phyloP scores from a whole-genome alignment of 2,113 vertebrate species.

The Oreochromis tanganicae region DNA sequence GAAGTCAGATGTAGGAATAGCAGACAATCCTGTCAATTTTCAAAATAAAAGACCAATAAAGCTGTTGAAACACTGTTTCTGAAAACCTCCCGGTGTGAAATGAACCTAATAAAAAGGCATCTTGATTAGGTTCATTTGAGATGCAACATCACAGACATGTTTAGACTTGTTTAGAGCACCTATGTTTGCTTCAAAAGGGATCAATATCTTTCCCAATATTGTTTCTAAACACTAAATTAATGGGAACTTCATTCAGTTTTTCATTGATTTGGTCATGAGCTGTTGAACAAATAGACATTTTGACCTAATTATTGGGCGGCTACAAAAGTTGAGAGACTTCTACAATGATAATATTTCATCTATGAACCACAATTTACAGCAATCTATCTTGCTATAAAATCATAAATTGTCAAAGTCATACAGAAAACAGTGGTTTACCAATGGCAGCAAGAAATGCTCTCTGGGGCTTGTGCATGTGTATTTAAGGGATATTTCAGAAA shows the following conservation, averaged over 20 bases:
- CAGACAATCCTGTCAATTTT: not conserved
- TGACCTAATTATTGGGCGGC: not conserved
- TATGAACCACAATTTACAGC: not conserved
- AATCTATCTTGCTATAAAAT: not conserved
- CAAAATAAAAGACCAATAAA: not conserved
- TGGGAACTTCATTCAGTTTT: not conserved
- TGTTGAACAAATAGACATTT: not conserved
- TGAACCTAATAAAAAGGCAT: rapidly evolving
- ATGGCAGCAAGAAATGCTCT: not conserved
- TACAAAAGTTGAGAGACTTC: not conserved
- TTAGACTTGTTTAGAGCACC: not conserved
- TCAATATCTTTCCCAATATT: not conserved
- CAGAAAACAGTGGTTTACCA: not conserved
- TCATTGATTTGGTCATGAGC: not conserved
- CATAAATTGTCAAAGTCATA: not conserved
- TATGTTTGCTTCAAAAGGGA: not conserved
- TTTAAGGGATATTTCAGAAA: not conserved
- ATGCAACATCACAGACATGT: not conserved
- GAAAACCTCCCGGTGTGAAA: not conserved
- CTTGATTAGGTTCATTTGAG: not conserved
- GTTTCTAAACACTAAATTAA: not conserved
- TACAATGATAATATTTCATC: not conserved
- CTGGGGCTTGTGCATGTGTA: not conserved
- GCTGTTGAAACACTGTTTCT: not conserved
- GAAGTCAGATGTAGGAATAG: not conserved